phyloP scores from a whole-genome alignment of 2,888 invertebrate genomes.

The Tetranychus piercei region DNA sequence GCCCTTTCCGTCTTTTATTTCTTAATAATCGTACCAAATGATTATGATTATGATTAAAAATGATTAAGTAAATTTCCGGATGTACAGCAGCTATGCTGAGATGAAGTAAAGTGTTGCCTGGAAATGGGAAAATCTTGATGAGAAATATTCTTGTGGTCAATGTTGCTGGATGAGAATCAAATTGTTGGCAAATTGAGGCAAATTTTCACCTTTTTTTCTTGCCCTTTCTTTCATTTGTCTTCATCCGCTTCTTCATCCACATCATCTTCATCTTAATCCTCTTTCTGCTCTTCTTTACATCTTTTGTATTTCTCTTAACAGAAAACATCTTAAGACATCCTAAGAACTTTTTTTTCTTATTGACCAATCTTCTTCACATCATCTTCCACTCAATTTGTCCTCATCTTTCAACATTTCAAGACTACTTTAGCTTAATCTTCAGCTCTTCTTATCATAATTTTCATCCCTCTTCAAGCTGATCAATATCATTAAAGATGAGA shows the following conservation, averaged over 20 bases:
- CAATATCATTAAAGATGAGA: neutral
- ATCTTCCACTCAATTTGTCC: neutral
- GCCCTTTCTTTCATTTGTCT: slow-evolving; percentile 7
- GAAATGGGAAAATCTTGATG: neutral
- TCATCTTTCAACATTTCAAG: too few species aligned
- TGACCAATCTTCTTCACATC: neutral
- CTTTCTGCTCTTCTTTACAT: neutral
- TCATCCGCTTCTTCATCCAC: neutral
- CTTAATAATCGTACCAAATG: neutral
- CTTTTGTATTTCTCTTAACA: neutral
- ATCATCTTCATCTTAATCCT: neutral
- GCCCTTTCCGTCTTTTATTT: neutral
- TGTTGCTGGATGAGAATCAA: neutral
- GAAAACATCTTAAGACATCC: neutral
- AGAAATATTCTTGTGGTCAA: neutral
- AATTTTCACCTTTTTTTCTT: slow-evolving; percentile 3
- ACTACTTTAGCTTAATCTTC: too few species aligned
- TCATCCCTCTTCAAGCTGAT: neutral
- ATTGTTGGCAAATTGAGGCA: neutral
- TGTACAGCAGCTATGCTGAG: neutral
- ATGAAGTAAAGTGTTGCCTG: neutral
- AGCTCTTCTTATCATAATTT: neutral
- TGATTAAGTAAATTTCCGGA: neutral
- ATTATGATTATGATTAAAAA: neutral
- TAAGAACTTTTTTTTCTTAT: neutral